Percentiles rank a stretch among this genome's conserved stretches.
Evolutionary conservation across 92 coral and sea anemone genomes (phyloP).

Genomic region (Epizoanthus scotinus): DNA sequence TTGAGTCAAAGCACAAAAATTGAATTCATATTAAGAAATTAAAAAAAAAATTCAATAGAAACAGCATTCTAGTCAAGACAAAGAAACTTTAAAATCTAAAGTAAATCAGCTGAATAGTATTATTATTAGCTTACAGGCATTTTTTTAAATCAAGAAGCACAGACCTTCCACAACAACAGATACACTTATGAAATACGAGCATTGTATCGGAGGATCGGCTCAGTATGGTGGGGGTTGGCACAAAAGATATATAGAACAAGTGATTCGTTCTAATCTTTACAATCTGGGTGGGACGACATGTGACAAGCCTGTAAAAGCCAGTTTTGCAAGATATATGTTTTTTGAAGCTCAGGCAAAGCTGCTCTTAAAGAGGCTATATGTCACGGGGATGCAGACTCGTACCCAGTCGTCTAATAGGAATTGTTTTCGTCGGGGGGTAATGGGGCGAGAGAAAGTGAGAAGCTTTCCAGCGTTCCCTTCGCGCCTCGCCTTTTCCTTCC

Average conservation of each 20-base stretch:
- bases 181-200: constrained; percentile 26
- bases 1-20: no score
- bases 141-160: background rate
- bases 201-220: constrained; percentile 27
- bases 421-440: no score
- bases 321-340: constrained; percentile 5
- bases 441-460: no score
- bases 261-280: background rate
- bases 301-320: background rate
- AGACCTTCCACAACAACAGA: constrained; percentile 12
- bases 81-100: no score
- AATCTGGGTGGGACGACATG: constrained; percentile 8
- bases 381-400: background rate
- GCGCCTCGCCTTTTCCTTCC: no score
- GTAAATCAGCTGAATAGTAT: no score
- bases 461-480: no score
- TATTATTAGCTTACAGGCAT: background rate
- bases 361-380: background rate
- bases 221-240: constrained; percentile 18
- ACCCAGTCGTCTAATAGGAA: no score
- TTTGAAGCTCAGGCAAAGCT: constrained; percentile 14
- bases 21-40: no score
- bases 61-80: no score
- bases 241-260: constrained; percentile 6
- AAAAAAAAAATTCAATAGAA: no score